Conservation (phyloP, 1,140 invertebrate species). For the Caerostris darwini region DNA sequence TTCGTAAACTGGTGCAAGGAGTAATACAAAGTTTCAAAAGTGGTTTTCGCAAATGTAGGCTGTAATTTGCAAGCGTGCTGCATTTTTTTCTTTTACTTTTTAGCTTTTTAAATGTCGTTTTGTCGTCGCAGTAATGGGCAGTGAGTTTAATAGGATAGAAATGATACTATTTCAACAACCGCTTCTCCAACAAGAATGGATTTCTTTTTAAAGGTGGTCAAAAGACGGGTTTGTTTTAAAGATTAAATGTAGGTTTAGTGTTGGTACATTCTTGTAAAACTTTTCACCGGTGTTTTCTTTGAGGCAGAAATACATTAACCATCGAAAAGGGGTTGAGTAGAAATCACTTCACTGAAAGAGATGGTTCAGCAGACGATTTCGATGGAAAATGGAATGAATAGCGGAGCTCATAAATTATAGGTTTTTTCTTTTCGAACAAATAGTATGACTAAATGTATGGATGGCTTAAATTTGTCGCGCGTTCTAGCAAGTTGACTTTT, state of each 20-base stretch:
- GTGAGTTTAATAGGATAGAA: slow-evolving; percentile 31
- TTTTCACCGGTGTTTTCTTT: neutral
- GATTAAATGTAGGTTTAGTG: slow-evolving; percentile 10
- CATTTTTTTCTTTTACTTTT: neutral
- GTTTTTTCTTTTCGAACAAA: too few species aligned
- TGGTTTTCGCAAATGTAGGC: slow-evolving; percentile 64
- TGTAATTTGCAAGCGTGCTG: slow-evolving; percentile 42
- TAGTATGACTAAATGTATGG: too few species aligned
- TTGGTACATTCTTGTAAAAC: slow-evolving; percentile 5
- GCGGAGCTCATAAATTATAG: too few species aligned
- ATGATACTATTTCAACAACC: neutral
- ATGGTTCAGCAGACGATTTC: too few species aligned
- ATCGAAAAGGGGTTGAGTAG: neutral
- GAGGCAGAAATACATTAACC: neutral
- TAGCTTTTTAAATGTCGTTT: slow-evolving; percentile 40
- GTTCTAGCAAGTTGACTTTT: too few species aligned
- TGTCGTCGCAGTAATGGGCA: neutral
- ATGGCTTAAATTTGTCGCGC: too few species aligned
- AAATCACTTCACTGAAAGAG: neutral
- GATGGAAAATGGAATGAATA: too few species aligned
- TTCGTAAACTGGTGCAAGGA: neutral
- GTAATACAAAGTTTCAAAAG: slow-evolving; percentile 63
- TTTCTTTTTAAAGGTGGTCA: neutral
- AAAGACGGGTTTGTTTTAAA: slow-evolving; percentile 8
- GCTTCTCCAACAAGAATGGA: neutral